These are phyloP conservation scores for Diacarnus erythraeanus DNA, from an alignment of 37 sponge, comb jelly and placozoan species.

Conservation along the genomic window DNA sequence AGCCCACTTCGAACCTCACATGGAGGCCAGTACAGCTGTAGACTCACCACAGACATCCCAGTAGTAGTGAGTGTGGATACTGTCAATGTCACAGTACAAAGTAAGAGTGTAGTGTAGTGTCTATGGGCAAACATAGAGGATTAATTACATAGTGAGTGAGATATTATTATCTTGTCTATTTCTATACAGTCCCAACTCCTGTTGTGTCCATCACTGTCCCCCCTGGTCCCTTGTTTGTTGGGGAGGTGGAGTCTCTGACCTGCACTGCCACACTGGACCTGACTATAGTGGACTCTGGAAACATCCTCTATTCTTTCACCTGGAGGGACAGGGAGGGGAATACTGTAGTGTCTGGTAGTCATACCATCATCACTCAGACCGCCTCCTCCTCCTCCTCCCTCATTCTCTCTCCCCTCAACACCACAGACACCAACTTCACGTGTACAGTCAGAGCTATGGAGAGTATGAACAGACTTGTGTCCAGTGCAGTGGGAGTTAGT, in stretches of 20 bases:
- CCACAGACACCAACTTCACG: slow-evolving; percentile 17
- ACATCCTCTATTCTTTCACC: background rate
- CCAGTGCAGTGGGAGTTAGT: background rate
- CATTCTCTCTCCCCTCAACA: slow-evolving; percentile 25
- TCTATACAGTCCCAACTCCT: slow-evolving; percentile 10
- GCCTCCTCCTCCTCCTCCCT: background rate
- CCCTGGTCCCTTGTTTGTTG: background rate
- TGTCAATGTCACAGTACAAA: no score
- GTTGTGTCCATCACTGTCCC: background rate
- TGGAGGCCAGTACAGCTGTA: no score
- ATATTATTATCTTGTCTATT: background rate
- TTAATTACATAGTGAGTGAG: no score
- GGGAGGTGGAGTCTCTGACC: background rate
- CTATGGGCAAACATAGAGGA: no score
- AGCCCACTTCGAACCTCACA: no score
- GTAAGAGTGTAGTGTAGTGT: no score
- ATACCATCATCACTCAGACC: background rate
- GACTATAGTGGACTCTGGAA: background rate
- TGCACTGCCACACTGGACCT: slow-evolving; percentile 13
- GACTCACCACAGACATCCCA: no score
- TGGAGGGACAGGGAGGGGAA: background rate
- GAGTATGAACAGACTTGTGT: background rate
- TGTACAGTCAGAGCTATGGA: background rate
- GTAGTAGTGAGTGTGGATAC: no score
- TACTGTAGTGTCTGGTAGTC: background rate